A percentile compares a stretch with the other conserved stretches of the same genome.
These are phyloP conservation scores for Polydrusus pterygomalis DNA, from an alignment of 2,888 invertebrate genomes.

Conservation along the genomic window DNA sequence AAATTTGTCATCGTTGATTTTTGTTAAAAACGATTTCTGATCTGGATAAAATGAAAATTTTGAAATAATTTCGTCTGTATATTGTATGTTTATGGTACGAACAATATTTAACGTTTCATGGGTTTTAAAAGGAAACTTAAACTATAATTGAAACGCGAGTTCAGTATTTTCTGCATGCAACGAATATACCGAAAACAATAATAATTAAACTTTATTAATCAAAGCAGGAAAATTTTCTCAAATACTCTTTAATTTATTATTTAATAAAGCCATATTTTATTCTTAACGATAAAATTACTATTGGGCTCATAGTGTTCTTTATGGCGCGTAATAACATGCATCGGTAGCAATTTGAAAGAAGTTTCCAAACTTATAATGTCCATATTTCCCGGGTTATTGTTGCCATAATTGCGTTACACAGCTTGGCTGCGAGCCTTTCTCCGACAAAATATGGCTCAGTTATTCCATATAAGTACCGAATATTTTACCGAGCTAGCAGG, in stretches of 20 bases:
- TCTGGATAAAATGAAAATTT: too few relatives aligned
- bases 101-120: too few relatives aligned
- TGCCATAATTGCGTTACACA: slow-evolving; percentile 55
- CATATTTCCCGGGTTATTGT: slow-evolving; percentile 47
- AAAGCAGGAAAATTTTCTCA: not conserved
- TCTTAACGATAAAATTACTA: slow-evolving; percentile 32
- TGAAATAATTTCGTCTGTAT: too few relatives aligned
- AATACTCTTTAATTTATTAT: slow-evolving; percentile 7
- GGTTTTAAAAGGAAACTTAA: too few relatives aligned
- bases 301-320: slow-evolving; percentile 37
- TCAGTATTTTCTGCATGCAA: too few relatives aligned
- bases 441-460: slow-evolving; percentile 55
- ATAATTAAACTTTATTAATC: not conserved
- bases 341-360: slow-evolving; percentile 46
- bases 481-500: slow-evolving; percentile 54
- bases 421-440: slow-evolving; percentile 52
- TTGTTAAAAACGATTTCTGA: too few relatives aligned
- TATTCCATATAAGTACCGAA: slow-evolving; percentile 57
- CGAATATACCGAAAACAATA: not conserved
- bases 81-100: too few relatives aligned
- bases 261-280: slow-evolving; percentile 37
- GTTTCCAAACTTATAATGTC: slow-evolving; percentile 46
- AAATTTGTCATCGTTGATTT: too few relatives aligned
- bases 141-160: too few relatives aligned
- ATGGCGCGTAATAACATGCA: slow-evolving; percentile 49